Conservation (phyloP, 2,888 invertebrate species). For the Drosophila affinis region DNA sequence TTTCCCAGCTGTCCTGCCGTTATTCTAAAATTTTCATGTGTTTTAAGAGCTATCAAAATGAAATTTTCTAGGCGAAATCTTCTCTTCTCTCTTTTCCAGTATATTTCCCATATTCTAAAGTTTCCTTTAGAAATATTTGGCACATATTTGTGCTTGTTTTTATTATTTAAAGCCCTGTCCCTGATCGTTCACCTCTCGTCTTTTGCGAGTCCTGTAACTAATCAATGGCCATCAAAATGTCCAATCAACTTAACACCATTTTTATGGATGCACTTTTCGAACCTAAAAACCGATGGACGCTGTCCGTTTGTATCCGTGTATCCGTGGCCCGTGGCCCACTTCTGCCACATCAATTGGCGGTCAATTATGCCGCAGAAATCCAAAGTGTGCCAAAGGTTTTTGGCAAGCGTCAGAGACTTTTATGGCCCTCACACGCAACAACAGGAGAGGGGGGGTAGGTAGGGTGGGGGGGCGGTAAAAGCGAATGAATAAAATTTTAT, state of each 20-base stretch:
- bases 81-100: no score
- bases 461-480: not conserved
- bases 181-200: not conserved
- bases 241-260: conserved; percentile 44
- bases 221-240: conserved; percentile 8
- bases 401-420: conserved; percentile 33
- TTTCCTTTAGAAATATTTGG: not conserved
- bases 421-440: conserved; percentile 13
- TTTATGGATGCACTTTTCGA: conserved; percentile 31
- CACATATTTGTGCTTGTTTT: not conserved
- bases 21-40: not conserved
- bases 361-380: conserved; percentile 39
- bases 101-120: not conserved
- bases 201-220: not conserved
- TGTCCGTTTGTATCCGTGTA: not conserved
- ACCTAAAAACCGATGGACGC: not conserved
- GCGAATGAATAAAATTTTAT: conserved; percentile 37
- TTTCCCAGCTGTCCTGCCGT: no score
- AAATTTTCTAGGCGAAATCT: no score
- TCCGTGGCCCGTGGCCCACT: conserved; percentile 5
- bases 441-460: not conserved
- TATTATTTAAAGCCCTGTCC: not conserved
- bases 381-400: conserved; percentile 23
- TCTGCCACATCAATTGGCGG: conserved; percentile 34
- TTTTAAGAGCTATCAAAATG: no score